Percentiles rank a stretch among this genome's conserved stretches.
Evolutionary conservation across 2,113 vertebrate species (phyloP).

Genomic region (Prochilodus magdalenae): DNA sequence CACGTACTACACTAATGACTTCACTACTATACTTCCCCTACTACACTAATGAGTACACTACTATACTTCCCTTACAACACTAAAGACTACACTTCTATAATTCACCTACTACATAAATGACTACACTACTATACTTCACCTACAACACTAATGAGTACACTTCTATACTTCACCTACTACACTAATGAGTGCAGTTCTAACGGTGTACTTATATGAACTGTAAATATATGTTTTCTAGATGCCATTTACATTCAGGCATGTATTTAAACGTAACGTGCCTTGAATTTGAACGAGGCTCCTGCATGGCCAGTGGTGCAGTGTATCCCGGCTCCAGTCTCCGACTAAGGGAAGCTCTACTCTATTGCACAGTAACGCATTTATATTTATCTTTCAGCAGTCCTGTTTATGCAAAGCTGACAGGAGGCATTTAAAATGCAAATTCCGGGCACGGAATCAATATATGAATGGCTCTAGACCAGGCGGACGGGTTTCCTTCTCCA

Average conservation of each 20-base stretch:
- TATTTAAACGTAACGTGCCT: background rate
- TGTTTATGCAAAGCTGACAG: constrained; percentile 35
- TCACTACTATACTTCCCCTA: too few relatives aligned
- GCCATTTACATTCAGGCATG: background rate
- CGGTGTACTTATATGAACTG: too few relatives aligned
- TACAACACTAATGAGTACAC: too few relatives aligned
- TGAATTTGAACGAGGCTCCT: background rate
- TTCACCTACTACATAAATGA: too few relatives aligned
- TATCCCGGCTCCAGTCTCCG: background rate
- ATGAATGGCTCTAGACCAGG: constrained; percentile 12
- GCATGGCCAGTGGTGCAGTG: background rate
- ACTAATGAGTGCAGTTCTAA: too few relatives aligned
- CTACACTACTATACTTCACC: too few relatives aligned
- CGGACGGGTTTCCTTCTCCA: background rate
- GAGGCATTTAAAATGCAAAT: constrained; percentile 45
- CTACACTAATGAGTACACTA: too few relatives aligned
- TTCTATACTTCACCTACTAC: too few relatives aligned
- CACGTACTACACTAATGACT: too few relatives aligned
- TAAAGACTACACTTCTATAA: too few relatives aligned
- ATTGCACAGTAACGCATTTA: constrained; percentile 13
- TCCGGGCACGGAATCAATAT: constrained; percentile 25
- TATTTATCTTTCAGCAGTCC: constrained; percentile 16
- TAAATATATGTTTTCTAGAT: too few relatives aligned
- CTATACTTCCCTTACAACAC: too few relatives aligned
- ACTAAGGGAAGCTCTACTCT: constrained; percentile 1